Evolutionary conservation across 2,888 invertebrate genomes (phyloP).

Genomic region (Oligia fasciuncula): DNA sequence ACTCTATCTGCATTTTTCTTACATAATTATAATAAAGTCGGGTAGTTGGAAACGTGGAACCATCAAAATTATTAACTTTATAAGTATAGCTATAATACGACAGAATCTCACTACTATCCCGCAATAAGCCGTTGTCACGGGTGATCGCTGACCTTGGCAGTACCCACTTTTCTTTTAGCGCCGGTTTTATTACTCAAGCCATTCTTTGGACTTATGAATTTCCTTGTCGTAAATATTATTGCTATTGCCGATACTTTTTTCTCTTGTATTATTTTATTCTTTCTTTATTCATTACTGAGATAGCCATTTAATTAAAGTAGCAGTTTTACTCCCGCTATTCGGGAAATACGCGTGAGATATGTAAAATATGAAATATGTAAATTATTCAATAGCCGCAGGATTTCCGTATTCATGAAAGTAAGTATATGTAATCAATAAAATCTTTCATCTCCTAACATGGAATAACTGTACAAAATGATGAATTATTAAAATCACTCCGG

Average conservation of each 20-base stretch:
- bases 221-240: slow-evolving; percentile 64
- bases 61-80: slow-evolving; percentile 10
- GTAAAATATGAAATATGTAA: slow-evolving; percentile 36
- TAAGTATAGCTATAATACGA: not conserved
- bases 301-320: slow-evolving; percentile 48
- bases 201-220: slow-evolving; percentile 60
- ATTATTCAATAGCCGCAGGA: slow-evolving; percentile 52
- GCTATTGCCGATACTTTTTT: slow-evolving; percentile 49
- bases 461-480: slow-evolving; percentile 82
- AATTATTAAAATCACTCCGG: slow-evolving; percentile 89
- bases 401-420: slow-evolving; percentile 71
- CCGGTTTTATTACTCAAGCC: slow-evolving; percentile 57
- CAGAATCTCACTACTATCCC: not conserved
- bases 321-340: slow-evolving; percentile 9
- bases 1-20: not conserved
- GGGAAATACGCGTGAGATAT: slow-evolving; percentile 24
- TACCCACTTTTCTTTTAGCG: slow-evolving; percentile 56
- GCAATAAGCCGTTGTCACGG: slow-evolving; percentile 35
- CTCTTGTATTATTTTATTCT: slow-evolving; percentile 39
- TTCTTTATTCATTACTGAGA: slow-evolving; percentile 30
- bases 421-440: slow-evolving; percentile 73
- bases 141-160: slow-evolving; percentile 50
- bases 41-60: not conserved
- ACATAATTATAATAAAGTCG: not conserved
- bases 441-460: slow-evolving; percentile 74